These are phyloP conservation scores for Macaria notata DNA, from an alignment of 2,888 invertebrate genomes.

Conservation along the genomic window DNA sequence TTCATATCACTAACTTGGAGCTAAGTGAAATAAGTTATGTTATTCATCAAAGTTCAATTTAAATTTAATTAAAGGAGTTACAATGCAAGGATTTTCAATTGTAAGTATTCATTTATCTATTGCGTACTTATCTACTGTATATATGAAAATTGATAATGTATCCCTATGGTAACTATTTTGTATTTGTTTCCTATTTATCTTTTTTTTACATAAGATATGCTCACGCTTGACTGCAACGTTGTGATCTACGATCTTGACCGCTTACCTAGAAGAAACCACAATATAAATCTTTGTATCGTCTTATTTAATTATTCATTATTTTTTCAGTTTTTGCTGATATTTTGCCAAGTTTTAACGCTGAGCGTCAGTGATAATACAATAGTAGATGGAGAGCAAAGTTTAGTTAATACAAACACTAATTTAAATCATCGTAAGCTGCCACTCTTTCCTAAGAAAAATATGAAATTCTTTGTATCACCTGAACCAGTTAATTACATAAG, in stretches of 20 bases:
- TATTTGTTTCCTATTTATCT: neutral
- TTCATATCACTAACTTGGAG: neutral
- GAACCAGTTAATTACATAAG: slow-evolving; percentile 25
- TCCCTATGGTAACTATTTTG: neutral
- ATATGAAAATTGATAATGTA: neutral
- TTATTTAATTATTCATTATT: neutral
- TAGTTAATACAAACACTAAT: neutral
- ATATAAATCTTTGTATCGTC: neutral
- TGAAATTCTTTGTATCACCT: slow-evolving; percentile 39
- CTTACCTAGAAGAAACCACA: no score
- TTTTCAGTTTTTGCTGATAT: slow-evolving; percentile 12
- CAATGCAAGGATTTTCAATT: slow-evolving; percentile 10
- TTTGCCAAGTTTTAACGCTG: neutral
- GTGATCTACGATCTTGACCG: no score
- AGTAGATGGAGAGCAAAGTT: neutral
- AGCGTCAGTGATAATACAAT: neutral
- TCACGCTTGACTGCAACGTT: no score
- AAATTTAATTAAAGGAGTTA: neutral
- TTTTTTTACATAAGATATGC: no score
- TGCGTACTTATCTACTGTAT: neutral
- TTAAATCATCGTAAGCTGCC: slow-evolving; percentile 33
- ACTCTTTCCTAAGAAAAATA: slow-evolving; percentile 42
- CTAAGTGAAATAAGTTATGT: neutral
- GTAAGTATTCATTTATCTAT: no score
- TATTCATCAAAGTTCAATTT: neutral